phyloP scores from a whole-genome alignment of 1,140 invertebrate species.

The Drosophila rufa region DNA sequence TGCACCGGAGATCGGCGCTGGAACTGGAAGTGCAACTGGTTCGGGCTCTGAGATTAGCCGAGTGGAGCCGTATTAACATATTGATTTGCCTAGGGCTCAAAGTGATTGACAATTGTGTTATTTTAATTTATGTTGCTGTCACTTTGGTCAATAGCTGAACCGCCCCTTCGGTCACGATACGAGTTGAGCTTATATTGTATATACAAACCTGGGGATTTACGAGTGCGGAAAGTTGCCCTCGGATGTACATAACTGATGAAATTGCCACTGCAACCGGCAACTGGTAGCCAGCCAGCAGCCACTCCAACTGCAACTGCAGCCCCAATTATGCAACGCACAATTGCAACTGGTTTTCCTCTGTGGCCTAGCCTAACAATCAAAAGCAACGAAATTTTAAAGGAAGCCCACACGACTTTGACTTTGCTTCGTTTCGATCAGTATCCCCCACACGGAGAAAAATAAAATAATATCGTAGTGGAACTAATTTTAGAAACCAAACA shows the following conservation, averaged over 20 bases:
- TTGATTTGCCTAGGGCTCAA: conserved; percentile 78
- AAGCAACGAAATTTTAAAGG: conserved; percentile 38
- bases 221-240: conserved; percentile 46
- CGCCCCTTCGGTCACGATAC: conserved; percentile 67
- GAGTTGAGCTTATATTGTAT: not conserved
- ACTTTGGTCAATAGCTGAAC: conserved; percentile 41
- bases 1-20: conserved; percentile 21
- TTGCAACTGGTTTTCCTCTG: conserved; percentile 64
- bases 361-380: conserved; percentile 35
- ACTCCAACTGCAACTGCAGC: conserved; percentile 29
- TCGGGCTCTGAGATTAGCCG: conserved; percentile 25
- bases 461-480: not conserved
- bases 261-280: conserved; percentile 29
- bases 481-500: not conserved
- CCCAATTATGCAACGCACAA: conserved; percentile 71
- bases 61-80: conserved; percentile 61
- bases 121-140: conserved; percentile 77
- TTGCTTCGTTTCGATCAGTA: conserved; percentile 42
- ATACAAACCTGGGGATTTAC: conserved; percentile 20
- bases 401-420: conserved; percentile 75
- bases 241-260: conserved; percentile 50
- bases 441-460: conserved; percentile 21
- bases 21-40: conserved; percentile 45
- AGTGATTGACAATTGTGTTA: conserved; percentile 81
- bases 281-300: conserved; percentile 6